Evolutionary conservation across 2,888 invertebrate genomes (phyloP).

Genomic region (Orchestes rusci): DNA sequence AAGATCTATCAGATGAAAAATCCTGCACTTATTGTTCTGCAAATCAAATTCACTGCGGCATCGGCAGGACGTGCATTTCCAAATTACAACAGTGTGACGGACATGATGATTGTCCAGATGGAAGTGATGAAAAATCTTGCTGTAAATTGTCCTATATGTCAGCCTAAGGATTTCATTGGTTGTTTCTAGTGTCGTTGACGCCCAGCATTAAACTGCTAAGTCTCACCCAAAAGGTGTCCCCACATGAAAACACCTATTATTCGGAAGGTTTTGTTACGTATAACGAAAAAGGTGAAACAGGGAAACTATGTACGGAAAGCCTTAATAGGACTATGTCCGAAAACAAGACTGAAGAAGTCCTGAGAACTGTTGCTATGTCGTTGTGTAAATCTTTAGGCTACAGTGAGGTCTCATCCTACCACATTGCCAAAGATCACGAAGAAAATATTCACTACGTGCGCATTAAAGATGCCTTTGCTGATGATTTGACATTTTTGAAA

Average conservation of each 20-base stretch:
- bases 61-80: conserved; percentile 68
- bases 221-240: conserved; percentile 47
- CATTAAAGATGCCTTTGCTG: conserved; percentile 72
- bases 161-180: no score
- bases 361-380: conserved; percentile 68
- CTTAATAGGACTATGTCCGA: conserved; percentile 54
- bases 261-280: conserved; percentile 78
- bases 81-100: conserved; percentile 71
- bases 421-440: conserved; percentile 56
- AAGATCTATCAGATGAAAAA: conserved; percentile 74
- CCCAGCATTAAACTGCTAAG: conserved; percentile 51
- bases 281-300: conserved; percentile 72
- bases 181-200: conserved; percentile 65
- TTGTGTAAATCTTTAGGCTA: conserved; percentile 71
- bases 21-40: conserved; percentile 71
- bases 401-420: conserved; percentile 65
- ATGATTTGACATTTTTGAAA: conserved; percentile 75
- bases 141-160: conserved; percentile 55
- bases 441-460: conserved; percentile 63
- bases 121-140: conserved; percentile 79
- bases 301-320: conserved; percentile 76
- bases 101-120: conserved; percentile 75
- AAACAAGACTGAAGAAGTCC: conserved; percentile 38
- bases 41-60: conserved; percentile 70
- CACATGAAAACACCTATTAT: conserved; percentile 62